Conservation (phyloP, 1,140 invertebrate species). For the Dendrolimus punctatus region DNA sequence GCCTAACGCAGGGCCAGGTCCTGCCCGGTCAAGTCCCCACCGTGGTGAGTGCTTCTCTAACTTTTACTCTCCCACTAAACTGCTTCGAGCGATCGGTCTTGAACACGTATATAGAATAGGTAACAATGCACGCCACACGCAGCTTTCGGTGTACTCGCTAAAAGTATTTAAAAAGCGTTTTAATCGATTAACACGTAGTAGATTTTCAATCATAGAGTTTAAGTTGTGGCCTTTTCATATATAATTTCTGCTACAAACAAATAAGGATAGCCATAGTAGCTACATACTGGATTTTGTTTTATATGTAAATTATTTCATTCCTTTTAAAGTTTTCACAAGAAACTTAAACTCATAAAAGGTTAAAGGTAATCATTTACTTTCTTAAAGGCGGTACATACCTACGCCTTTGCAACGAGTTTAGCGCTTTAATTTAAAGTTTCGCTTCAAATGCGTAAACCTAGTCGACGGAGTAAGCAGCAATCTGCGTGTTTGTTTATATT, state of each 20-base stretch:
- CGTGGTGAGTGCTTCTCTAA: conserved; percentile 81
- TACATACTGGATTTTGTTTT: conserved; percentile 14
- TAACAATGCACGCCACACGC: conserved; percentile 54
- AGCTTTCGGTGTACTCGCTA: conserved; percentile 62
- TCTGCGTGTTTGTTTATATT: conserved; percentile 10
- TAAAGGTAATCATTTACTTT: conserved; percentile 28
- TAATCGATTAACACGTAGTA: conserved; percentile 44
- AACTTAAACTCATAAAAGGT: conserved; percentile 19
- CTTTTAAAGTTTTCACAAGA: conserved; percentile 17
- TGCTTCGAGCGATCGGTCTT: conserved; percentile 65
- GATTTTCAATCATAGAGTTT: conserved; percentile 32
- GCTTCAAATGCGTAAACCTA: conserved; percentile 17
- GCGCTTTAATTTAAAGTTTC: conserved; percentile 36
- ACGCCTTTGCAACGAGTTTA: conserved; percentile 17
- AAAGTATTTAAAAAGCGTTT: conserved; percentile 38
- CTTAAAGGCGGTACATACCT: conserved; percentile 14
- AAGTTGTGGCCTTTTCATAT: conserved; percentile 39
- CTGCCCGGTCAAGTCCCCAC: conserved; percentile 92
- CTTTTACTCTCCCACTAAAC: conserved; percentile 12
- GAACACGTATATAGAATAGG: conserved; percentile 26
- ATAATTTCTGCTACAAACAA: conserved; percentile 6
- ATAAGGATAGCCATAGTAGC: conserved; percentile 3
- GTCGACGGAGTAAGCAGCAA: conserved; percentile 10
- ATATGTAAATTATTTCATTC: conserved; percentile 20
- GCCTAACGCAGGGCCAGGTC: conserved; percentile 89